Conservation (phyloP, 2,113 vertebrate genomes). For the Madoqua kirkii region DNA sequence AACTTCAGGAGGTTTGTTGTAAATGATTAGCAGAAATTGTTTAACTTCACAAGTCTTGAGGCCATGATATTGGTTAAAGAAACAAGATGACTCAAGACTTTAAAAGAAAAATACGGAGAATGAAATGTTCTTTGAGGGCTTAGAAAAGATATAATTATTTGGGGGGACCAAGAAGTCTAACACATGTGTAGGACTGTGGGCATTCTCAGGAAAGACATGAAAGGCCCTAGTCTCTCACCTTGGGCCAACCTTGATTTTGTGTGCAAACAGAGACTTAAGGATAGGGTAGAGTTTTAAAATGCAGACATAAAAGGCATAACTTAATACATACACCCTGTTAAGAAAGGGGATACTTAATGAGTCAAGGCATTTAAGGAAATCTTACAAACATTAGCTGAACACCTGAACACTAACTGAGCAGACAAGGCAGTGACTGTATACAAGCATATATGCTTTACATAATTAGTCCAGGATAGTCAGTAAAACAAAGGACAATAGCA, state of each 20-base stretch:
- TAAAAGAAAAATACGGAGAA: not conserved
- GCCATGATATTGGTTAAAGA: not conserved
- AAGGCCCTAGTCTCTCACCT: not conserved
- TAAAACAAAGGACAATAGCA: not conserved
- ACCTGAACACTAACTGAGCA: not conserved
- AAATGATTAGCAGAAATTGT: not conserved
- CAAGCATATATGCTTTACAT: not conserved
- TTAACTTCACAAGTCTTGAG: not conserved
- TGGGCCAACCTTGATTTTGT: not conserved
- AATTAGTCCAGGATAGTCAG: not conserved
- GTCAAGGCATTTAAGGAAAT: not conserved
- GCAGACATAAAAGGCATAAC: not conserved
- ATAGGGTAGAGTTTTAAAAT: not conserved
- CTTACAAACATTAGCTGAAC: not conserved
- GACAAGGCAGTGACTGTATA: not conserved
- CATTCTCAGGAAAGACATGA: not conserved
- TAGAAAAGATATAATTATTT: not conserved
- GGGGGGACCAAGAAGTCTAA: not conserved
- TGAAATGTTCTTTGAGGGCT: not conserved
- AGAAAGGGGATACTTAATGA: not conserved
- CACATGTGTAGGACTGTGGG: not conserved
- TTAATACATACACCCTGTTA: not conserved
- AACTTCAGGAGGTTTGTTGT: not conserved
- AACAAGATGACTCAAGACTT: not conserved
- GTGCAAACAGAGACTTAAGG: not conserved